Percentiles rank a stretch among this genome's conserved stretches.
phyloP scores from a whole-genome alignment of 2,888 invertebrate genomes.

The Neoscelio sp. region DNA sequence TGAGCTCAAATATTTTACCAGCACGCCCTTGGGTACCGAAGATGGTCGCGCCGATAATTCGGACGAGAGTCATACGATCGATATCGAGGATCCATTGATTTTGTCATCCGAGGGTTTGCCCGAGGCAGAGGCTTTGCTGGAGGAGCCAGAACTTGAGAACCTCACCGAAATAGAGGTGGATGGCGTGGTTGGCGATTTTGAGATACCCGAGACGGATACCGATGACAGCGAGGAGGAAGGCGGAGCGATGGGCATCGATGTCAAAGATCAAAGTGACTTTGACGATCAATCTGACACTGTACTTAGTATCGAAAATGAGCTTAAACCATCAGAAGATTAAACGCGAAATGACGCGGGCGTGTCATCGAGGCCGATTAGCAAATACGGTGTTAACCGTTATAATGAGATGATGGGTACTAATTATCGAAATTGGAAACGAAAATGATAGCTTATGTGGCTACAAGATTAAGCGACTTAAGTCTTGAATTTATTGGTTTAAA shows the following conservation, averaged over 20 bases:
- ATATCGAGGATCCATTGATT: slow-evolving; percentile 73
- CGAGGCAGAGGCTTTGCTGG: slow-evolving; percentile 77
- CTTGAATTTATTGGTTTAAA: too few relatives aligned
- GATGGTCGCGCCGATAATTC: slow-evolving; percentile 76
- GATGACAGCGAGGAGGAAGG: slow-evolving; percentile 21
- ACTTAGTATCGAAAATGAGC: slow-evolving; percentile 27
- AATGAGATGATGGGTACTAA: neutral
- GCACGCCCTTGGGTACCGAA: slow-evolving; percentile 76
- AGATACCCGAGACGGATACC: slow-evolving; percentile 7
- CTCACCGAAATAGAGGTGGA: slow-evolving; percentile 74
- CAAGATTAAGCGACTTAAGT: too few relatives aligned
- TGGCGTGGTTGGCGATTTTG: slow-evolving; percentile 59
- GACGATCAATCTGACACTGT: too few relatives aligned
- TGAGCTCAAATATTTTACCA: slow-evolving; percentile 79
- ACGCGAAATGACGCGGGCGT: too few relatives aligned
- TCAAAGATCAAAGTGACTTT: too few relatives aligned
- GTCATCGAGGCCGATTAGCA: neutral
- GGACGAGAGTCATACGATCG: slow-evolving; percentile 75
- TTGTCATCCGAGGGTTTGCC: slow-evolving; percentile 73
- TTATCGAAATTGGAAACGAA: too few relatives aligned
- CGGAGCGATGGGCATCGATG: too few relatives aligned
- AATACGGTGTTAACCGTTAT: neutral
- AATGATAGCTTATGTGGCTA: too few relatives aligned
- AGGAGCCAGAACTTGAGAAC: slow-evolving; percentile 80
- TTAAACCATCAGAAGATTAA: slow-evolving; percentile 1